Evolutionary conservation across 2,113 vertebrate species (phyloP), one percentile per base, ranked within the genome.

Genomic region (Cottus gobio): DNA sequence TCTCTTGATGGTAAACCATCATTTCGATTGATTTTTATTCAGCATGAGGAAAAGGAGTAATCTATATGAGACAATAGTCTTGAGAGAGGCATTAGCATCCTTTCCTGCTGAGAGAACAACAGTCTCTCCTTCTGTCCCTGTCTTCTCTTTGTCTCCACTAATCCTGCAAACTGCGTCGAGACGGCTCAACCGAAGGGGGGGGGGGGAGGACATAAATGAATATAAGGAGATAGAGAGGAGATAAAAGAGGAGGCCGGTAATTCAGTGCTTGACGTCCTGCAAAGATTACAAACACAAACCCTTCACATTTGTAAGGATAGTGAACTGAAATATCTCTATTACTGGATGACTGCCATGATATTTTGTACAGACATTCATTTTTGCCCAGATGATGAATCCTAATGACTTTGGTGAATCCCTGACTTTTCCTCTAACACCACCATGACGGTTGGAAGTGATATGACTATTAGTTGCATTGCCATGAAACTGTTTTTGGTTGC

Each of bases 131-230:
- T 62, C 63, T 79, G 77, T 77, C 48, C 44, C 39, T 11, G 70
- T 87, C 69, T 80, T 84, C 54, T 85, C 84, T 91, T 91, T 91
- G 90, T 93, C 72, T 88, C 70, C 63, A 26, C 76, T 91, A 90
- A 90, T 90, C 89, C 90, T 89, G 24, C 42, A 60, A 9, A 50
- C 79, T 18, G 54, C 77, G 69, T 70, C n/a, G 50, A 85, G 84
- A 80, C 18, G 7, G 69, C 30, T 75, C 57, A 1, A 58, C 72
- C 68, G 71, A 82, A 20, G 44, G 34, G 18, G 70, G 66, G 57
- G 46, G 58, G 52, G 63, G 44, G 39, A 20, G 71, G 20, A 28
- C 50, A 77, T 37, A 64, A 82, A 71, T 15, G n/a, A 58, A 73
- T 71, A 79, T 50, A 58, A 73, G 31, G 42, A 67, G 58, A 85